Conservation (phyloP, 2,113 vertebrate genomes). For the Thunnus thynnus region DNA sequence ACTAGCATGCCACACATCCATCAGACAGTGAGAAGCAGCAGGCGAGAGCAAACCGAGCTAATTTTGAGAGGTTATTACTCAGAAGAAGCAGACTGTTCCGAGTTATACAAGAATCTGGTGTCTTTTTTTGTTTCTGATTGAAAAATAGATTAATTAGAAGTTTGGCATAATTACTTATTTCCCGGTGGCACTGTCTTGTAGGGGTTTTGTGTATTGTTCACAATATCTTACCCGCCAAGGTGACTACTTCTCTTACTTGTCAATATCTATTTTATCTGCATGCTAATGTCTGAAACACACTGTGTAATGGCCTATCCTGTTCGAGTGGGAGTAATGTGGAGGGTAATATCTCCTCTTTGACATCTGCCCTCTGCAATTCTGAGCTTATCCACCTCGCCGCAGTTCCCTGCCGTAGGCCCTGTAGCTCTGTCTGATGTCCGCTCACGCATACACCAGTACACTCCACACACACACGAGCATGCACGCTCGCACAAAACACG, state of each 20-base stretch:
- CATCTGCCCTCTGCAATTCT: conserved; percentile 69
- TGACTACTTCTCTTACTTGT: conserved; percentile 24
- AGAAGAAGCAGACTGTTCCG: conserved; percentile 50
- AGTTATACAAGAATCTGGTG: conserved; percentile 58
- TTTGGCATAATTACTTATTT: conserved; percentile 30
- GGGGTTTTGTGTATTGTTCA: conserved; percentile 31
- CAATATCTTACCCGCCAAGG: conserved; percentile 12
- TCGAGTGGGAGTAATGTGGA: conserved; percentile 70
- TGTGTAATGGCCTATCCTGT: conserved; percentile 29
- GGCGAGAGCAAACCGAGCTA: conserved; percentile 64
- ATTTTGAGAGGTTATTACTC: conserved; percentile 68
- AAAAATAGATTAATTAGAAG: conserved; percentile 7
- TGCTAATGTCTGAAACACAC: conserved; percentile 56
- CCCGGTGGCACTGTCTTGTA: neutral
- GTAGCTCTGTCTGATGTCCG: conserved; percentile 76
- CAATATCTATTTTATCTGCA: conserved; percentile 58
- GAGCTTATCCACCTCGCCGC: conserved; percentile 65
- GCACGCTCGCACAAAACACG: conserved; percentile 17
- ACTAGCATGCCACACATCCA: conserved; percentile 66
- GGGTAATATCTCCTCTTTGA: conserved; percentile 79
- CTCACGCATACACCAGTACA: conserved; percentile 65
- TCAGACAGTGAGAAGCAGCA: conserved; percentile 58
- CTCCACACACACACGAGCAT: conserved; percentile 5
- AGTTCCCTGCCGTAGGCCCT: conserved; percentile 58
- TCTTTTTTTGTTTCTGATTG: conserved; percentile 22